Evolutionary conservation across 2,113 vertebrate species (phyloP).

Genomic region (Thymallus thymallus): DNA sequence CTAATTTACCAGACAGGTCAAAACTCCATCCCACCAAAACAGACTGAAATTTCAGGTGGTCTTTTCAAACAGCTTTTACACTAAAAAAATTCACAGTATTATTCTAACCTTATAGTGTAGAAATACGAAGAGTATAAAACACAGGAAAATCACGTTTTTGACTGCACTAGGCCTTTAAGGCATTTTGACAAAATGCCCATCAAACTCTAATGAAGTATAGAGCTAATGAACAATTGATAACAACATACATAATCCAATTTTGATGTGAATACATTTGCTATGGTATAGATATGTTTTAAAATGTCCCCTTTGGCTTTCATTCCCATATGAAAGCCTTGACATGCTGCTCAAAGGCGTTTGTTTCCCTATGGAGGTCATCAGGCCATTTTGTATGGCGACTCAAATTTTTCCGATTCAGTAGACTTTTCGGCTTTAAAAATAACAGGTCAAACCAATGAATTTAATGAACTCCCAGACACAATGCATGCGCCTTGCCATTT

Average conservation of each 20-base stretch:
- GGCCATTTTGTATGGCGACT: conserved; percentile 88
- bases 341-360: conserved; percentile 79
- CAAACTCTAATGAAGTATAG: background rate
- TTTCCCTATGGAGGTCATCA: conserved; percentile 77
- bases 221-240: background rate
- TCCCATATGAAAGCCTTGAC: conserved; percentile 75
- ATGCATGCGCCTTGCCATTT: conserved; percentile 94
- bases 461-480: conserved; percentile 98
- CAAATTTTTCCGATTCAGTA: conserved; percentile 93
- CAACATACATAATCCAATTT: conserved; percentile 63
- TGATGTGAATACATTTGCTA: conserved; percentile 80
- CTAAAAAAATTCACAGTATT: no score
- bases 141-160: no score
- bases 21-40: no score
- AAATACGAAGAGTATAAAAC: no score
- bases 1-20: no score
- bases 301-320: conserved; percentile 66
- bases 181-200: background rate
- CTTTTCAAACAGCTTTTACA: no score
- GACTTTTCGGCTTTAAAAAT: conserved; percentile 97
- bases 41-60: no score
- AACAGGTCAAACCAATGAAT: conserved; percentile 99
- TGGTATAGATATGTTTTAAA: conserved; percentile 76
- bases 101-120: no score
- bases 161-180: no score